These are phyloP conservation scores for Leucoma salicis DNA, from an alignment of 2,888 invertebrate genomes.

Conservation along the genomic window DNA sequence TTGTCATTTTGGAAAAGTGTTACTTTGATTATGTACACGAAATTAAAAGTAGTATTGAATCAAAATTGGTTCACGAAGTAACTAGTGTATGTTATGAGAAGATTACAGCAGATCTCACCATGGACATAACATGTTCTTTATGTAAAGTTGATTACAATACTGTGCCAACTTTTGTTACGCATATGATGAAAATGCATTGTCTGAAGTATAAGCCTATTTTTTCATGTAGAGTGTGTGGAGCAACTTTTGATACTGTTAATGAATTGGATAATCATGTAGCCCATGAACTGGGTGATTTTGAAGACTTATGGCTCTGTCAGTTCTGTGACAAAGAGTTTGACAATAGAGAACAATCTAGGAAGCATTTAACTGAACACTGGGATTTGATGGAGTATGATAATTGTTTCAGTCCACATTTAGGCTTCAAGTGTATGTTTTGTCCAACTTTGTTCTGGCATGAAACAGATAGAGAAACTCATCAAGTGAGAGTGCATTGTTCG, in stretches of 20 bases:
- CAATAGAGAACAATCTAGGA: slow-evolving; percentile 54
- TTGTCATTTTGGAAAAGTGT: slow-evolving; percentile 65
- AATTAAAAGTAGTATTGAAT: slow-evolving; percentile 48
- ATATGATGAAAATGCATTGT: slow-evolving; percentile 65
- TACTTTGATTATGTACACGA: slow-evolving; percentile 65
- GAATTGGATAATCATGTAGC: slow-evolving; percentile 57
- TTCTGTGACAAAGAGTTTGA: slow-evolving; percentile 77
- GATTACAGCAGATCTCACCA: slow-evolving; percentile 36
- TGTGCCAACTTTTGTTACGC: slow-evolving; percentile 44
- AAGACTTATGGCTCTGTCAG: slow-evolving; percentile 75
- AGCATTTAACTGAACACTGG: slow-evolving; percentile 64
- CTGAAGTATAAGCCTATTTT: slow-evolving; percentile 57
- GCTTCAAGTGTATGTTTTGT: slow-evolving; percentile 75
- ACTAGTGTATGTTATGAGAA: slow-evolving; percentile 56
- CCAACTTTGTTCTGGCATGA: slow-evolving; percentile 77
- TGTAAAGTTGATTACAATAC: slow-evolving; percentile 53
- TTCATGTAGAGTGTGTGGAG: slow-evolving; percentile 66
- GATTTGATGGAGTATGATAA: slow-evolving; percentile 60
- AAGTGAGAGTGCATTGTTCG: slow-evolving; percentile 58
- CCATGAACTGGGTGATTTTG: slow-evolving; percentile 64
- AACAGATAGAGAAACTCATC: slow-evolving; percentile 69
- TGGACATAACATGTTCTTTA: slow-evolving; percentile 53
- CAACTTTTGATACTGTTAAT: slow-evolving; percentile 55
- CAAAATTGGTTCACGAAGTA: slow-evolving; percentile 48
- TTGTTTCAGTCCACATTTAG: slow-evolving; percentile 74